Base-by-base conservation (phyloP, 2,797 vertebrate genomes). In the Carduelis carduelis region DNA sequence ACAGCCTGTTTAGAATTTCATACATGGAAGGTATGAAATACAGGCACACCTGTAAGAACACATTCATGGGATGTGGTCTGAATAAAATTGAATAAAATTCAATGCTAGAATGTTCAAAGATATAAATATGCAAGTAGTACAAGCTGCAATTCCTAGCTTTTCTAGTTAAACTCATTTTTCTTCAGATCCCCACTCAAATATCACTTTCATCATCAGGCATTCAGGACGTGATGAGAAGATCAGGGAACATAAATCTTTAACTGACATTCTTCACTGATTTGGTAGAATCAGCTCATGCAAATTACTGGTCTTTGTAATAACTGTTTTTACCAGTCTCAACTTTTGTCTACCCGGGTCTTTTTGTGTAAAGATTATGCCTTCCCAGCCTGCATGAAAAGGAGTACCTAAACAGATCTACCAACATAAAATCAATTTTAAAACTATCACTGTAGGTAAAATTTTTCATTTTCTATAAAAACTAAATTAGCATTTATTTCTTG, bases 181-280 rank as follows among this genome's bases (percentile, higher is more conserved):
- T 91, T 94, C 43, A 89, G 68, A 87, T 93, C 34, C 53, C 22
- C 69, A 74, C n/a, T 92, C 68, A 81, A 91, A 88, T 78, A 85
- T 75, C 76, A 69, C 83, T 95, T 95, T 83, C 83, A 84, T 93
- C 71, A 95, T 89, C 84, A 92, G 53, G 84, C 37, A 74, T 83
- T 87, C 71, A 86, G 34, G 49, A 83, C 35, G 60, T 70, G 60
- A 93, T 76, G 60, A 89, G 93, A 82, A 76, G 82, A 92, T 68
- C 68, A 74, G 75, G 60, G 47, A 77, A 94, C 64, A 94, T 89
- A 76, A 91, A 92, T 93, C 84, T 95, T 93, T 93, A 92, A 87
- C 55, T 74, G 81, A 87, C 53, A 57, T 81, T 93, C 64, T 85
- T 94, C 75, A n/a, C 44, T 89, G 65, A 80, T 89, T 77, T 83